A percentile compares a stretch with the other conserved stretches of the same genome.
Conservation (phyloP, 2,888 invertebrate genomes). For the Camptogramma bilineatum region DNA sequence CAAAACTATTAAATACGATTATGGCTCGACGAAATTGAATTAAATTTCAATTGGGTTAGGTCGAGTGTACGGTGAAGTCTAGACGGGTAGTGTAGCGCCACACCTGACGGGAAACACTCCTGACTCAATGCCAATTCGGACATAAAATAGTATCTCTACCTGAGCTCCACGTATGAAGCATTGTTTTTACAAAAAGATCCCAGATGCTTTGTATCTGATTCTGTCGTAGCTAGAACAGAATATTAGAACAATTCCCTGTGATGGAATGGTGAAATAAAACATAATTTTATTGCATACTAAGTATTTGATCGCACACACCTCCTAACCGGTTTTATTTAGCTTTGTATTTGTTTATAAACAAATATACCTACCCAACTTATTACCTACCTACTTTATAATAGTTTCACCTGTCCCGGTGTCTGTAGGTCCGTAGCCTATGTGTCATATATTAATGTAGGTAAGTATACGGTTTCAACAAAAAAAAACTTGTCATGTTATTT, state of each 20-base stretch:
- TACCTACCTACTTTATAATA: no score
- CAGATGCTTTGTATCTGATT: not conserved
- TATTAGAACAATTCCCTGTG: not conserved
- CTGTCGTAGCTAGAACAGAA: not conserved
- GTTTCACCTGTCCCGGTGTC: no score
- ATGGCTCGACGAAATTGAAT: slow-evolving; percentile 66
- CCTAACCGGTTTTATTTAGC: no score
- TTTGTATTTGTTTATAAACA: no score
- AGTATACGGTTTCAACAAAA: no score
- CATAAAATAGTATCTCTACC: not conserved
- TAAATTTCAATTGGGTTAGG: slow-evolving; percentile 68
- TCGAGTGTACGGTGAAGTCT: slow-evolving; percentile 48
- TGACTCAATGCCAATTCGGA: slow-evolving; percentile 1
- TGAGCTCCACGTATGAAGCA: not conserved
- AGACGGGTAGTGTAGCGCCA: slow-evolving; percentile 31
- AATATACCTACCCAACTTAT: no score
- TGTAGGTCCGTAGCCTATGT: no score
- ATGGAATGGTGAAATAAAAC: not conserved
- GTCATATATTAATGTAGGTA: no score
- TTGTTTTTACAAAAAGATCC: not conserved
- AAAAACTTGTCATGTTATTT: no score
- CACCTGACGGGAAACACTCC: slow-evolving; percentile 9
- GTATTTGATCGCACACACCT: no score
- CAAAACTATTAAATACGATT: slow-evolving; percentile 73
- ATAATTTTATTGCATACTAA: not conserved